phyloP scores from a whole-genome alignment of 2,888 invertebrate genomes.

The Ptycholaimellus sp. region DNA sequence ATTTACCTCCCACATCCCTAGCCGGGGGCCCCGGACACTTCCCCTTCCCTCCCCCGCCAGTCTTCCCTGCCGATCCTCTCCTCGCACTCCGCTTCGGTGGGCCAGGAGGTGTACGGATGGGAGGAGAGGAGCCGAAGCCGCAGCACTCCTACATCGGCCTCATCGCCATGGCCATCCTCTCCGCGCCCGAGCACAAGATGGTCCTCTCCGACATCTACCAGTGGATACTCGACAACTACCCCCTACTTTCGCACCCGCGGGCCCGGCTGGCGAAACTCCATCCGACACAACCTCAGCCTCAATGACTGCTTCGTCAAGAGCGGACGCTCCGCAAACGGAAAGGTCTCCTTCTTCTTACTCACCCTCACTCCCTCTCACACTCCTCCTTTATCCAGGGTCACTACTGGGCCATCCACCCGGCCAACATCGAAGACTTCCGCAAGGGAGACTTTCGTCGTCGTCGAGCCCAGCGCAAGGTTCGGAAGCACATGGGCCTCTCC shows the following conservation, averaged over 20 bases:
- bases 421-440: constrained; percentile 81
- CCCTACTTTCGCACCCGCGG: constrained; percentile 59
- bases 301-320: constrained; percentile 96
- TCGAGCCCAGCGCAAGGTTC: constrained; percentile 53
- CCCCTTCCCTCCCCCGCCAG: no score
- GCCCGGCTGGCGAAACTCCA: constrained; percentile 92
- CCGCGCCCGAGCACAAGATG: constrained; percentile 64
- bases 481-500: constrained; percentile 76
- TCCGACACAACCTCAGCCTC: constrained; percentile 77
- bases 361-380: no score
- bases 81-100: no score
- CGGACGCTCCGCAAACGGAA: constrained; percentile 83
- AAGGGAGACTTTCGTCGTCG: constrained; percentile 84
- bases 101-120: no score
- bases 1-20: no score
- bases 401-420: constrained; percentile 96
- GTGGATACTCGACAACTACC: constrained; percentile 82
- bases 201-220: constrained; percentile 93
- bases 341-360: no score
- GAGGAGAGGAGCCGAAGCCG: constrained; percentile 89
- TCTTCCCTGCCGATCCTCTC: no score
- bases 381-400: no score
- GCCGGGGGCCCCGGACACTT: no score
- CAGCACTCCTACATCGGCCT: constrained; percentile 94
- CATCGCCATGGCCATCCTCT: constrained; percentile 90